Evolutionary conservation across 1,140 invertebrate species (phyloP).

Genomic region (Leptinotarsa undecemlineata): DNA sequence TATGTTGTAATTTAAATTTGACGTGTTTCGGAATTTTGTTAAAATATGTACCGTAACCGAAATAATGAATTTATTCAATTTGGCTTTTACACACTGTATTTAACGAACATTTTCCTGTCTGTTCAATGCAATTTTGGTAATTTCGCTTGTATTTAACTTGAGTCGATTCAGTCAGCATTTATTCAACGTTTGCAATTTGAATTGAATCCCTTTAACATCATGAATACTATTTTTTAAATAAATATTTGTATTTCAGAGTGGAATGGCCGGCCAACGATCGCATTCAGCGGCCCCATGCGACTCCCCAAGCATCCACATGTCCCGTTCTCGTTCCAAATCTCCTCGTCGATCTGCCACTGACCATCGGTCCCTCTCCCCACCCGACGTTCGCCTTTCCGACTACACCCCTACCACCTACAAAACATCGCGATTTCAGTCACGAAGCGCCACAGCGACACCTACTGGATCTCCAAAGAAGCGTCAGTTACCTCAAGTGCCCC

Average conservation of each 20-base stretch:
- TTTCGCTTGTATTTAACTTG: too few relatives aligned
- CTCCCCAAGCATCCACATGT: constrained; percentile 62
- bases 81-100: too few relatives aligned
- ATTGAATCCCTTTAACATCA: too few relatives aligned
- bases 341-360: constrained; percentile 63
- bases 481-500: constrained; percentile 90
- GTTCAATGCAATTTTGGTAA: too few relatives aligned
- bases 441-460: constrained; percentile 89
- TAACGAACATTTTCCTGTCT: too few relatives aligned
- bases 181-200: too few relatives aligned
- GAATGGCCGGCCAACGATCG: constrained; percentile 61
- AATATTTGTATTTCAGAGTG: constrained; percentile 50
- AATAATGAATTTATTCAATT: too few relatives aligned
- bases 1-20: too few relatives aligned
- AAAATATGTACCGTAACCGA: too few relatives aligned
- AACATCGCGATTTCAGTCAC: constrained; percentile 70
- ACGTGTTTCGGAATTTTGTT: too few relatives aligned
- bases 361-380: constrained; percentile 75
- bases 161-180: too few relatives aligned
- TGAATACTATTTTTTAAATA: neutral
- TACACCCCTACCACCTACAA: constrained; percentile 45
- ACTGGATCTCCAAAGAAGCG: constrained; percentile 94
- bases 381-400: constrained; percentile 61
- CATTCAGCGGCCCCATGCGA: constrained; percentile 78
- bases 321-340: constrained; percentile 66